Percentiles rank a stretch among this genome's conserved stretches.
Evolutionary conservation across 2,113 vertebrate genomes (phyloP).

Genomic region (Manacus vitellinus): DNA sequence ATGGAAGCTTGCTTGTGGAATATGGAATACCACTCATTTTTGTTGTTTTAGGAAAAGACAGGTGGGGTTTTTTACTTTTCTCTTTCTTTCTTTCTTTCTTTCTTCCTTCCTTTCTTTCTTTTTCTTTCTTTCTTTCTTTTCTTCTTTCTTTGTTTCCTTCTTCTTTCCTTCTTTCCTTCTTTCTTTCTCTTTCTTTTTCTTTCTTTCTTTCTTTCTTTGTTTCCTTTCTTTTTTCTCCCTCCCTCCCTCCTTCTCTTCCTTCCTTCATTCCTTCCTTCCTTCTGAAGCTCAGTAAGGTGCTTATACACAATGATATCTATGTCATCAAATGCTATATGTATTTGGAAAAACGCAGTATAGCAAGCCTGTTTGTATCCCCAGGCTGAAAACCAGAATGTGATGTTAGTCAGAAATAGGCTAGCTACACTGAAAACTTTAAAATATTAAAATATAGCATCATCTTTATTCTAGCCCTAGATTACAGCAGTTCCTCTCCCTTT

Average conservation of each 20-base stretch:
- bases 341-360: background rate
- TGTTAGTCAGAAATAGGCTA: background rate
- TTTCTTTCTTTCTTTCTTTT: too few relatives aligned
- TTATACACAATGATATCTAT: background rate
- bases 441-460: background rate
- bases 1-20: background rate
- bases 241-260: too few relatives aligned
- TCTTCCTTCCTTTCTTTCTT: too few relatives aligned
- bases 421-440: background rate
- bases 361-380: background rate
- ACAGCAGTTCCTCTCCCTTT: background rate
- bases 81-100: background rate
- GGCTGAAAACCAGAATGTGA: background rate
- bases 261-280: background rate
- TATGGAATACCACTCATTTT: background rate
- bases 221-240: too few relatives aligned
- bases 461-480: background rate
- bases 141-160: background rate
- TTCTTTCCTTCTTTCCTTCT: too few relatives aligned
- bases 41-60: background rate
- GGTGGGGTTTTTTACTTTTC: too few relatives aligned
- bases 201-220: background rate
- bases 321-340: background rate
- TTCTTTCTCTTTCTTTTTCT: background rate
- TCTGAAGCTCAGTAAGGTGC: background rate